Evolutionary conservation across 2,797 vertebrate genomes (phyloP).

Genomic region (Acestrorhynchus altus): DNA sequence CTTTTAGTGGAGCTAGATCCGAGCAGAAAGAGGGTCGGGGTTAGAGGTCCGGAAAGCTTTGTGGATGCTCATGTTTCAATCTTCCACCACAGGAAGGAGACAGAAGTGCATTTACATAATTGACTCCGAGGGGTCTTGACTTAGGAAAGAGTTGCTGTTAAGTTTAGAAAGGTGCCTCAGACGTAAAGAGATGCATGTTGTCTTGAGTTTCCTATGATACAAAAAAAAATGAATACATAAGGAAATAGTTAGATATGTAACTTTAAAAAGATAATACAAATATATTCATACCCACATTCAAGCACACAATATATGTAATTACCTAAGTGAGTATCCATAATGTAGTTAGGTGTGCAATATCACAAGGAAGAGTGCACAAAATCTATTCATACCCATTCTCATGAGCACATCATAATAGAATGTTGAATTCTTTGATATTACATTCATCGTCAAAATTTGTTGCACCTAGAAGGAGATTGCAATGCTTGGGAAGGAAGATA

Average conservation of each 20-base stretch:
- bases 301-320: neutral
- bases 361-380: neutral
- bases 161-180: slow-evolving; percentile 76
- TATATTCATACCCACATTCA: slow-evolving; percentile 5
- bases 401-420: neutral
- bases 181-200: slow-evolving; percentile 73
- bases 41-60: slow-evolving; percentile 76
- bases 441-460: too few relatives aligned
- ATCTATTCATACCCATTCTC: neutral
- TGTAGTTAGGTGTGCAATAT: neutral
- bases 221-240: slow-evolving; percentile 47
- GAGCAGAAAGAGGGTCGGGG: slow-evolving; percentile 63
- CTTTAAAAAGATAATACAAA: neutral
- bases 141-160: slow-evolving; percentile 42
- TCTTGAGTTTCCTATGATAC: slow-evolving; percentile 80
- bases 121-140: slow-evolving; percentile 65
- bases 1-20: slow-evolving; percentile 74
- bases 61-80: slow-evolving; percentile 85
- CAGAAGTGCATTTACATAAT: slow-evolving; percentile 86
- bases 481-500: too few relatives aligned
- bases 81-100: slow-evolving; percentile 65
- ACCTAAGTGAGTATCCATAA: neutral
- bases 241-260: neutral
- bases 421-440: neutral
- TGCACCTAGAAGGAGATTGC: too few relatives aligned